Base-by-base conservation (phyloP, 1,140 invertebrate species). In the Dreissena rostriformis region DNA sequence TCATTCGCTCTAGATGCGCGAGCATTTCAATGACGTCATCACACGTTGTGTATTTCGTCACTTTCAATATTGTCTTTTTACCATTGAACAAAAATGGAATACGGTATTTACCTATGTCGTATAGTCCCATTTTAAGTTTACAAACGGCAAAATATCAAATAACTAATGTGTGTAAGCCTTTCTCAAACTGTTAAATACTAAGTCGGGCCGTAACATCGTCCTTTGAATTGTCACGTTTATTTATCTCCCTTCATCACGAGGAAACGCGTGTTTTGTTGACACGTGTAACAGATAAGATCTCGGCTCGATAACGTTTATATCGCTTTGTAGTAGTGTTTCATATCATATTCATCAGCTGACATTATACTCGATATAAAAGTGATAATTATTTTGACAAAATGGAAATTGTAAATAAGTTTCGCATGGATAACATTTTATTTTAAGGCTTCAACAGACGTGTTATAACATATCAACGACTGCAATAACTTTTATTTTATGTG, bases 11-110 rank as follows among this genome's bases (percentile, higher is more conserved):
- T 78, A 67, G 28, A 55, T 78, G 65, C 2, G 55, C 28, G 28
- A 78, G 49, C 76, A 78, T 78, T 39, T 78, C 61, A 11, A 78
- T 68, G 5, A 78, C 76, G 49, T 78, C 76, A 67, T 78, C 63
- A 78, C 76, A 78, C 19, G 76, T 78, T 68, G 76, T 67, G 52
- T 67, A 78, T n/a, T 78, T 78, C 17, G 76, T 78, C 5, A 78
- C 66, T 28, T 68, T 68, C 8, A 78, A 49, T 12, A 67, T 24
- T 5, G 53, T 11, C 17, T 22, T 22, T 26, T 78, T 68, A 5
- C 76, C 76, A 68, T 78, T 68, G 39, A 67, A 78, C 12, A 19
- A 14, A n/a, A 78, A 68, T 26, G 24, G 39, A n/a, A 78, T 67
- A 1, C 26, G 24, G 29, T 28, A 67, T 22, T 65, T 65, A 22